Base-by-base conservation (phyloP, 1,140 invertebrate genomes). In the Colletes latitarsis region DNA sequence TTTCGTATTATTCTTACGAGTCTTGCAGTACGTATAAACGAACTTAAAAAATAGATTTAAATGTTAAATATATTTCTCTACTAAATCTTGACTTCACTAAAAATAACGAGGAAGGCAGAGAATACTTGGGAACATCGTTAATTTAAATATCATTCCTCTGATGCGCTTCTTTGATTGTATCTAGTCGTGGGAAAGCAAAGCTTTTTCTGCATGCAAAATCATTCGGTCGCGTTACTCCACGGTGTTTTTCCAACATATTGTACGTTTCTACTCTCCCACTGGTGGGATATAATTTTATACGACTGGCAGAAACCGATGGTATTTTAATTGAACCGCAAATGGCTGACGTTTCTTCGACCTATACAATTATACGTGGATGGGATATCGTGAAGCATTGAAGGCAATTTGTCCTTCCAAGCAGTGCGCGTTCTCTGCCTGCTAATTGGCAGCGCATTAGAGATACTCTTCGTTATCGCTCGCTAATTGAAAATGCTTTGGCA, bases 301-400 rank as follows among this genome's bases (percentile, higher is more conserved):
- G 21, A 8, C 15, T 14, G 21, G 57, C 52, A 83, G 71, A 83
- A 84, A 79, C 62, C 72, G 4, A 64, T 39, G 76, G 82, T 57
- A 84, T 84, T 84, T 84, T 84, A 84, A 84, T 84, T 84, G 66
- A 84, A 84, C 43, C 64, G 57, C 63, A 78, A 67, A 76, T 67
- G 69, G 77, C 66, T 77, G 66, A 62, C 71, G 71, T 62, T 55
- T 43, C 67, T 39, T 64, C 66, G 55, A 46, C 58, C 41, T 60
- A n/a, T 70, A 69, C 67, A 68, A 75, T 75, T 62, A 53, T 62
- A 72, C 70, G 41, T 10, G 53, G 58, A 60, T 43, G 60, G 72
- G 66, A 63, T 62, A 71, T 83, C 72, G 74, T 57, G 41, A 41
- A 74, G 57, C 58, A 55, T 41, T 43, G 46, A 70, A 57, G 43